phyloP scores from a whole-genome alignment of 2,113 vertebrate species.

The Lontra canadensis region DNA sequence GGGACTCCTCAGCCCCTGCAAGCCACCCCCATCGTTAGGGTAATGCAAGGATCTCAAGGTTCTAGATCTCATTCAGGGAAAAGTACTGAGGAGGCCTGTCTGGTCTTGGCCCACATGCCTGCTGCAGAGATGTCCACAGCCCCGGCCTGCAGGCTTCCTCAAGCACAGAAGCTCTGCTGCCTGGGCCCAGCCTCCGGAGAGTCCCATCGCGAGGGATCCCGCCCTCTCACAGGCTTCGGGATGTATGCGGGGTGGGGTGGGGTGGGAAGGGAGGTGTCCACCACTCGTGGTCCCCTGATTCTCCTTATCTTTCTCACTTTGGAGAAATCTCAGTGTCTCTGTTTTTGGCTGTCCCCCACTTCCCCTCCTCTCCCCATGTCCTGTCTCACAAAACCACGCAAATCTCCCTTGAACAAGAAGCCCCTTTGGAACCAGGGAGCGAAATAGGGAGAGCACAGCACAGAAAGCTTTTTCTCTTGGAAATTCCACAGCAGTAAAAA shows the following conservation, averaged over 20 bases:
- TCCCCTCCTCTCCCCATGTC: not conserved
- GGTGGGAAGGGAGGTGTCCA: too few species aligned
- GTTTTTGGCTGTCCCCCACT: not conserved
- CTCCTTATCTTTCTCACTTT: not conserved
- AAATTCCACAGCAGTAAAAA: not conserved
- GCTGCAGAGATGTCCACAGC: not conserved
- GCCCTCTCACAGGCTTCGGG: not conserved
- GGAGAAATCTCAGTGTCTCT: not conserved
- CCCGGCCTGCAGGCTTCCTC: not conserved
- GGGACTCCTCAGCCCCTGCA: not conserved
- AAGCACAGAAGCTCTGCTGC: too few species aligned
- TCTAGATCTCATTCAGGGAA: not conserved
- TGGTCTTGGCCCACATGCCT: not conserved
- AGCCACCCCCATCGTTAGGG: not conserved
- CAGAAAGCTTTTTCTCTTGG: not conserved
- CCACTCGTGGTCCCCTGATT: not conserved
- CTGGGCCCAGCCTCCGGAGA: not conserved
- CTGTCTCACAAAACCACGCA: not conserved
- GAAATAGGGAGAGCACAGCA: not conserved
- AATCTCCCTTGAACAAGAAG: not conserved
- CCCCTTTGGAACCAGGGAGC: not conserved
- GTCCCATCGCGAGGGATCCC: not conserved
- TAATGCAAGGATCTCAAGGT: not conserved
- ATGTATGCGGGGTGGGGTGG: too few species aligned
- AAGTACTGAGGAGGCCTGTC: not conserved